phyloP scores from a whole-genome alignment of 2,797 vertebrate species.

The Onychomys arenicola region DNA sequence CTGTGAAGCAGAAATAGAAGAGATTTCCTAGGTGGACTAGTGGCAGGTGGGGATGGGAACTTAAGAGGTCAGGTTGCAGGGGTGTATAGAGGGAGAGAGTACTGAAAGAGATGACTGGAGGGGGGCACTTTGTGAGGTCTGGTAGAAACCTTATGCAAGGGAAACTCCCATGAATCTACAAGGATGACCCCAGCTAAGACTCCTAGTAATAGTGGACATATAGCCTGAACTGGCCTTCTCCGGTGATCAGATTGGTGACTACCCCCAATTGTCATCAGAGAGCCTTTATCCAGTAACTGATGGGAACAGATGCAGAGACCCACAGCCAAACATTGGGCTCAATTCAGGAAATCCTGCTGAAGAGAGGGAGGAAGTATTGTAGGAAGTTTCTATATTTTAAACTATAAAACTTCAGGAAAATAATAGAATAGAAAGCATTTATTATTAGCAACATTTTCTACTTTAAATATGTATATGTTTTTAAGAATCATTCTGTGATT shows the following conservation, averaged over 20 bases:
- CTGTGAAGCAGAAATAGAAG: not conserved
- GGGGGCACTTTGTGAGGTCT: not conserved
- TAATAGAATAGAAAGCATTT: slow-evolving; percentile 33
- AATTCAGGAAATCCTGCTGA: not conserved
- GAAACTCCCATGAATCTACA: not conserved
- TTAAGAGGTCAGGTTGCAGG: not conserved
- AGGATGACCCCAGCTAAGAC: not conserved
- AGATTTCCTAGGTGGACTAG: not conserved
- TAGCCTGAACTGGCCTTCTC: not conserved
- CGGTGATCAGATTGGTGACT: not conserved
- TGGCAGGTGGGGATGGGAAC: not conserved
- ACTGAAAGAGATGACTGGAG: not conserved
- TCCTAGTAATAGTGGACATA: not conserved
- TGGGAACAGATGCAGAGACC: not conserved
- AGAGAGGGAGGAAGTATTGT: not conserved
- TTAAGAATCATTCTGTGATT: slow-evolving; percentile 60
- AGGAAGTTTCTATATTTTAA: not conserved
- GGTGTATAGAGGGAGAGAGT: not conserved
- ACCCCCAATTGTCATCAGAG: not conserved
- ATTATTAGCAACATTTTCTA: slow-evolving; percentile 27
- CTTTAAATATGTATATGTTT: slow-evolving; percentile 26
- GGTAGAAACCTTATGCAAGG: not conserved
- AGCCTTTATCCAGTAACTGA: not conserved
- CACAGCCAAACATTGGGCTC: not conserved
- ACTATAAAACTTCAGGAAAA: slow-evolving; percentile 24